Conservation (phyloP, 2,797 vertebrate genomes). For the Balearica regulorum region DNA sequence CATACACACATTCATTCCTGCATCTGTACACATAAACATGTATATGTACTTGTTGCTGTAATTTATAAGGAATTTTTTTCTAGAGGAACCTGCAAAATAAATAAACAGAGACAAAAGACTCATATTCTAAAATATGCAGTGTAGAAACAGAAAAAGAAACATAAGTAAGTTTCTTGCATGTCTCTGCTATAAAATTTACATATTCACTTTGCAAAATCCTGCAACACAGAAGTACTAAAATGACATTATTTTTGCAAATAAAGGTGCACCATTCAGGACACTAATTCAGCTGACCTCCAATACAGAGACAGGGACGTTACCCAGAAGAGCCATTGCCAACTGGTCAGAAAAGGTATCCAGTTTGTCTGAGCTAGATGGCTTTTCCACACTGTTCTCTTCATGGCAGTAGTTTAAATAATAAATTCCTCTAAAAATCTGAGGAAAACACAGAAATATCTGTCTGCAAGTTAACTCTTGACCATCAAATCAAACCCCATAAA, state of each 20-base stretch:
- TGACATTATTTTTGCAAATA: neutral
- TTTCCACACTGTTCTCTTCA: neutral
- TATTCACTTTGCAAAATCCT: neutral
- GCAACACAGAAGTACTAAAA: neutral
- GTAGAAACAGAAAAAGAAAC: neutral
- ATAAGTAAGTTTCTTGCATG: neutral
- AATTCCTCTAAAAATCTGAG: neutral
- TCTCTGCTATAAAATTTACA: neutral
- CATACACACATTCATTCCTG: accelerated
- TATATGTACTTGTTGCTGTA: neutral
- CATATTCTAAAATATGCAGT: neutral
- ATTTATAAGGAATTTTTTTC: accelerated
- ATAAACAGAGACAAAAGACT: neutral
- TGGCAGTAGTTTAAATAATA: neutral
- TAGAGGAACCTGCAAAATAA: neutral
- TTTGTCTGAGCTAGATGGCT: neutral
- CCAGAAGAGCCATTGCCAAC: neutral
- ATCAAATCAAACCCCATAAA: neutral
- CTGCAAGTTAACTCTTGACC: neutral
- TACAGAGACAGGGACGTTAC: accelerated
- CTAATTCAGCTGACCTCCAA: neutral
- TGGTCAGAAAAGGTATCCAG: neutral
- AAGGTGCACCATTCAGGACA: neutral
- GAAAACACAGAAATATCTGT: neutral
- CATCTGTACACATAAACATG: neutral